Base-by-base conservation (phyloP, 2,888 invertebrate genomes). In the Cryptocephalus moraei region DNA sequence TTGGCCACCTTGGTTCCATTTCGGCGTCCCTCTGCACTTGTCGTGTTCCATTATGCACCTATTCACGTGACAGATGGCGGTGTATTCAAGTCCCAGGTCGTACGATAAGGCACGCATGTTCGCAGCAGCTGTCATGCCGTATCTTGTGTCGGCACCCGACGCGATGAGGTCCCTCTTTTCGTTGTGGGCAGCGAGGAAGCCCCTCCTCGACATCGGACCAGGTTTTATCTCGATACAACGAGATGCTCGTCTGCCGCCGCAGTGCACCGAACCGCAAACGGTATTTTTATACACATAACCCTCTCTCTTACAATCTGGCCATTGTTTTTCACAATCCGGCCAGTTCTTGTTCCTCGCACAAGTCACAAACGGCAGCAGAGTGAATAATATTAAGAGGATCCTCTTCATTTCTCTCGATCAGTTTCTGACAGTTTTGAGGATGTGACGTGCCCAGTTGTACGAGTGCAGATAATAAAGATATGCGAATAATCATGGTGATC, bases 31-130 rank as follows among this genome's bases (percentile, higher is more conserved):
- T 12, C 52, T 42, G 40, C 56, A 57, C 9, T 34, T 34, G 38
- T 59, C 57, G 14, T 57, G 56, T 11, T 50, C 46, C 31, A 49
- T 48, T 14, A 44, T 44, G 39, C 59, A 59, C 9, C 41, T 44
- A 13, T 55, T 55, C 9, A 52, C 48, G 46, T 56, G 53, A 49
- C 59, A 59, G 11, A 43, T 41, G 1, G 59, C 56, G 8, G 54
- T 49, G 44, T 49, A 54, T 44, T 59, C 59, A 14, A 59, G 39
- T 14, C 56, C 53, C 14, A 51, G 43, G 41, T 57, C 55, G 46
- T 57, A 59, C 1, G 50, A 50, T 13, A 54, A 8, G 1, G 45
- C 48, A 39, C 34, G 43, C 54, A 54, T 54, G 39, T 54, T 46
- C 6, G 54, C 36, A 10, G 47, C 50, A 8, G 38, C 43, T n/a